Percentiles rank a stretch among this genome's conserved stretches.
Evolutionary conservation across 2,113 vertebrate genomes (phyloP).

Genomic region (Dicaeum eximium): DNA sequence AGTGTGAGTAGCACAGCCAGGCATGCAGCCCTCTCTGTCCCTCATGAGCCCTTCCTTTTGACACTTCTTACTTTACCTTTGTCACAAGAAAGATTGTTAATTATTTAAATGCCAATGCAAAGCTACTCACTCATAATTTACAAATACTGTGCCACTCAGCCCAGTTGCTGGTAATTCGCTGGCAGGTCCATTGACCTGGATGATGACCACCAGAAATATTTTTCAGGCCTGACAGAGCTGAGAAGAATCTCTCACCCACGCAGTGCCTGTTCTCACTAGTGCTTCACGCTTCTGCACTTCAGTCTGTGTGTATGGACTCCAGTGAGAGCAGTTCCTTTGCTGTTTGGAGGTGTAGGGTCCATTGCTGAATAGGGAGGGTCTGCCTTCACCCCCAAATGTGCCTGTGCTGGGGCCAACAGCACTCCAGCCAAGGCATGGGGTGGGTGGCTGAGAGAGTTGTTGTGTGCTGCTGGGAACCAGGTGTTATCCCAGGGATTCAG

Average conservation of each 20-base stretch:
- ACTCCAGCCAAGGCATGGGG: neutral
- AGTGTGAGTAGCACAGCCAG: neutral
- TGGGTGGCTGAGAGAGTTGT: neutral
- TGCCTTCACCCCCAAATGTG: fast-evolving
- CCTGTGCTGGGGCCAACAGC: neutral
- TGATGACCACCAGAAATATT: neutral
- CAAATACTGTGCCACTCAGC: neutral
- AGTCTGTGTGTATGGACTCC: neutral
- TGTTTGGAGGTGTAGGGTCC: neutral
- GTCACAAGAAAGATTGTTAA: neutral
- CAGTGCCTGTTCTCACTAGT: neutral
- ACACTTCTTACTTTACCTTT: neutral
- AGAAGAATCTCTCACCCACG: neutral
- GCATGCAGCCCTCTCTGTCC: neutral
- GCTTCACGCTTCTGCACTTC: neutral
- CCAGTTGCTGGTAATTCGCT: neutral
- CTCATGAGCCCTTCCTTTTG: neutral
- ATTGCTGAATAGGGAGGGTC: neutral
- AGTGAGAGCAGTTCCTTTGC: neutral
- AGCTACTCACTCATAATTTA: neutral
- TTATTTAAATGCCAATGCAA: neutral
- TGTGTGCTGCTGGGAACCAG: neutral
- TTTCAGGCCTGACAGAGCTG: neutral
- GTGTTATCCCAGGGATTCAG: neutral
- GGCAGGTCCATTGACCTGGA: neutral